Conservation (phyloP, 2,113 vertebrate genomes). For the Gracilinanus agilis region DNA sequence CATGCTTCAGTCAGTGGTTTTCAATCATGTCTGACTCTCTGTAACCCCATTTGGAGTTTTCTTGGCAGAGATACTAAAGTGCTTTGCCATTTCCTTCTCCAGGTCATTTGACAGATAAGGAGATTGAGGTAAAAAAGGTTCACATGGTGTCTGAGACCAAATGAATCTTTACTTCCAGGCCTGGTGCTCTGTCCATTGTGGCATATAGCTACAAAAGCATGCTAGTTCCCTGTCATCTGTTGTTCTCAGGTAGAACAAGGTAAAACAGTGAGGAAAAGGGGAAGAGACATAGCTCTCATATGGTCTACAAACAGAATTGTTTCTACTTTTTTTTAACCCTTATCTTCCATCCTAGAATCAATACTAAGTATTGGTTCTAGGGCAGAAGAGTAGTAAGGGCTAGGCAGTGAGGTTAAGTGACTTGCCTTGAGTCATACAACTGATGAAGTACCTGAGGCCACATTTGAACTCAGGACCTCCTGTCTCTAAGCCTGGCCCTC, state of each 20-base stretch:
- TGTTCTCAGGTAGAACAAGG: too few species aligned
- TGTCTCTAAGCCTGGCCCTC: too few species aligned
- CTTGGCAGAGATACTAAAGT: neutral
- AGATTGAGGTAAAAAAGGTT: neutral
- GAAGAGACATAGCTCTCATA: neutral
- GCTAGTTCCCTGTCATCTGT: neutral
- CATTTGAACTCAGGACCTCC: too few species aligned
- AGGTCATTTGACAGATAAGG: neutral
- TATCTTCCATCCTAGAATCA: too few species aligned
- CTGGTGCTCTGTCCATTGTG: neutral
- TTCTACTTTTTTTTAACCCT: neutral
- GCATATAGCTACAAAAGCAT: neutral
- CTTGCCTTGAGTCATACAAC: too few species aligned
- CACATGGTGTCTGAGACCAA: neutral
- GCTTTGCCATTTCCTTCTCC: neutral
- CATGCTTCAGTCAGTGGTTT: neutral
- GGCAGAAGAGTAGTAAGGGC: too few species aligned
- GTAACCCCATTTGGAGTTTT: neutral
- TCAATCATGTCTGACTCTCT: neutral
- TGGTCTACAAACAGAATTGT: neutral
- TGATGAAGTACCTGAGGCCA: too few species aligned
- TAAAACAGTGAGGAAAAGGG: neutral
- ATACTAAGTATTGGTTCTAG: too few species aligned
- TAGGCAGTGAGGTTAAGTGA: too few species aligned
- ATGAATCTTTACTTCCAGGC: neutral